Percentiles rank a stretch among this genome's conserved stretches.
Conservation (phyloP, 2,797 vertebrate genomes). For the Oreochromis mossambicus region DNA sequence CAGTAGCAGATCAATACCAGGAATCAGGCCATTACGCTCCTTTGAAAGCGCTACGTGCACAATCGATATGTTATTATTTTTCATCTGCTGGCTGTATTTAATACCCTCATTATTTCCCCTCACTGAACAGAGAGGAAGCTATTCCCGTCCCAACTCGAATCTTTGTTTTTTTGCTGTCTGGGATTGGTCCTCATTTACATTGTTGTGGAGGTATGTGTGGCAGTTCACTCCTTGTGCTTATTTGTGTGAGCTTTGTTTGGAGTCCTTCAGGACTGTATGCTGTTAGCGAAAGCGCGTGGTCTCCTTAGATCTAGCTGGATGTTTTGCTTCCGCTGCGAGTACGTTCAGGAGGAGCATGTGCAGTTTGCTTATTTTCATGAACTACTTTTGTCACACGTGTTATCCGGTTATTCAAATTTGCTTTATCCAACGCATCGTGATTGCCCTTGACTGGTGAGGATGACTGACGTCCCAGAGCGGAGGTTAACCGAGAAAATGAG, state of each 20-base stretch:
- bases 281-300: neutral
- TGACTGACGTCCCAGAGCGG: slow-evolving; percentile 41
- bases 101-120: slow-evolving; percentile 80
- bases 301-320: slow-evolving; percentile 23
- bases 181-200: slow-evolving; percentile 43
- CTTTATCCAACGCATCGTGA: slow-evolving; percentile 13
- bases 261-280: slow-evolving; percentile 27
- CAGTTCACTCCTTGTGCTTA: neutral
- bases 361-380: slow-evolving; percentile 1
- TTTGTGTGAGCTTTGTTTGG: slow-evolving; percentile 29
- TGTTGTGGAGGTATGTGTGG: slow-evolving; percentile 8
- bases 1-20: slow-evolving; percentile 74
- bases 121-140: slow-evolving; percentile 68
- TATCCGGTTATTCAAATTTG: slow-evolving; percentile 26
- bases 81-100: slow-evolving; percentile 83
- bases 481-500: slow-evolving; percentile 46
- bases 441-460: slow-evolving; percentile 29
- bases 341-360: neutral
- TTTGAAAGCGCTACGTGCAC: slow-evolving; percentile 74
- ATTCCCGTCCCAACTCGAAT: slow-evolving; percentile 52
- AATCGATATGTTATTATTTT: slow-evolving; percentile 86
- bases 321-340: slow-evolving; percentile 12
- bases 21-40: slow-evolving; percentile 79
- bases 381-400: neutral
- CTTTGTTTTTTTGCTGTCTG: slow-evolving; percentile 1